These are phyloP conservation scores for Onchidella celtica DNA, from an alignment of 2,888 invertebrate species.

Conservation along the genomic window DNA sequence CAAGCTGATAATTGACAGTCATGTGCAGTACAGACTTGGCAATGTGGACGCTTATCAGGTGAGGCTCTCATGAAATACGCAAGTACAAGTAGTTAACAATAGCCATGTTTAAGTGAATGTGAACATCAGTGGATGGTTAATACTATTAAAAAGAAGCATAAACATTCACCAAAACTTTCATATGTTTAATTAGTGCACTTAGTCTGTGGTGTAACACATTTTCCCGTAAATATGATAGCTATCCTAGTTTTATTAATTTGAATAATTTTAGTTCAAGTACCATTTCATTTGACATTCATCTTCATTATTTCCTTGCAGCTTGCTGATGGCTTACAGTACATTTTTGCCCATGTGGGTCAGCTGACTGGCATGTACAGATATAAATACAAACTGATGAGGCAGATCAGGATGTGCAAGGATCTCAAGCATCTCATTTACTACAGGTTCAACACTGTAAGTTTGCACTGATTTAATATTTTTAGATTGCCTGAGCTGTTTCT, in stretches of 20 bases:
- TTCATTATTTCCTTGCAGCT: conserved; percentile 85
- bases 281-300: too few species aligned
- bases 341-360: conserved; percentile 99
- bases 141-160: too few species aligned
- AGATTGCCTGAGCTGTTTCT: too few species aligned
- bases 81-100: too few species aligned
- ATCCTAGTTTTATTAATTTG: too few species aligned
- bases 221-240: too few species aligned
- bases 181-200: background rate
- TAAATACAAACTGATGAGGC: conserved; percentile 97
- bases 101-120: too few species aligned
- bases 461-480: background rate
- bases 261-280: too few species aligned
- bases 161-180: too few species aligned
- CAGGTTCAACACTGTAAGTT: conserved; percentile 95
- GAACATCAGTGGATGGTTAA: too few species aligned
- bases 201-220: too few species aligned
- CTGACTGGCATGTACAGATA: conserved; percentile 99
- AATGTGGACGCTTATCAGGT: conserved; percentile 97
- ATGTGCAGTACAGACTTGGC: conserved; percentile 99
- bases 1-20: conserved; percentile 98
- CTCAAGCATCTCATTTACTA: conserved; percentile 99
- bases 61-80: conserved; percentile 2
- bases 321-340: conserved; percentile 98
- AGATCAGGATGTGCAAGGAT: conserved; percentile 99